phyloP scores from a whole-genome alignment of 2,113 vertebrate species.

The Abramis brama region DNA sequence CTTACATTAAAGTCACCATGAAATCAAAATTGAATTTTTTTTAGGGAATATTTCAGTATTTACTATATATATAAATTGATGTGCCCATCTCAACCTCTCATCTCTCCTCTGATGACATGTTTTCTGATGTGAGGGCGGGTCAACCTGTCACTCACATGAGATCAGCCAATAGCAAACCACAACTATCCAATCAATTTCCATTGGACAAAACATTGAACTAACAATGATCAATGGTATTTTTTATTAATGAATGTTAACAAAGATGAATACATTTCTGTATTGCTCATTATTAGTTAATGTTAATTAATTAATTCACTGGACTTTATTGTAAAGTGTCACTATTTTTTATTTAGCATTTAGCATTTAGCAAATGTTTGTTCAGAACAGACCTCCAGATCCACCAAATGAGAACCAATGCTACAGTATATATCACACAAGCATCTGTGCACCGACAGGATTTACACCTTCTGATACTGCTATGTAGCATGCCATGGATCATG shows the following conservation, averaged over 20 bases:
- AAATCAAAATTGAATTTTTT: too few species aligned
- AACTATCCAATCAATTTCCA: too few species aligned
- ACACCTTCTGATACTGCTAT: background rate
- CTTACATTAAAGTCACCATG: background rate
- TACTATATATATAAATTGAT: too few species aligned
- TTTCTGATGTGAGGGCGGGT: too few species aligned
- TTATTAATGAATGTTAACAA: background rate
- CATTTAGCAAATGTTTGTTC: background rate
- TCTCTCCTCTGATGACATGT: too few species aligned
- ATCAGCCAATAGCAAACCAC: too few species aligned
- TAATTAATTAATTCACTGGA: background rate
- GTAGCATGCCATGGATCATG: background rate
- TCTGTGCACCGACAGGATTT: background rate
- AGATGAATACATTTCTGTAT: background rate
- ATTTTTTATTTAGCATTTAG: background rate
- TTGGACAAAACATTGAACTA: background rate
- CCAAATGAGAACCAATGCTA: background rate
- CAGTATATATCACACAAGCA: background rate
- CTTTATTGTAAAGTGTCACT: background rate
- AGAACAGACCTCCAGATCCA: background rate
- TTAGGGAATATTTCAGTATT: too few species aligned
- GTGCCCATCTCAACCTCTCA: too few species aligned
- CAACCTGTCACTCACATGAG: too few species aligned
- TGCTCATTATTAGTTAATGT: background rate
- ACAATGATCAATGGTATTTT: background rate